phyloP scores from a whole-genome alignment of 2,113 vertebrate species.

The Lepus timidus region DNA sequence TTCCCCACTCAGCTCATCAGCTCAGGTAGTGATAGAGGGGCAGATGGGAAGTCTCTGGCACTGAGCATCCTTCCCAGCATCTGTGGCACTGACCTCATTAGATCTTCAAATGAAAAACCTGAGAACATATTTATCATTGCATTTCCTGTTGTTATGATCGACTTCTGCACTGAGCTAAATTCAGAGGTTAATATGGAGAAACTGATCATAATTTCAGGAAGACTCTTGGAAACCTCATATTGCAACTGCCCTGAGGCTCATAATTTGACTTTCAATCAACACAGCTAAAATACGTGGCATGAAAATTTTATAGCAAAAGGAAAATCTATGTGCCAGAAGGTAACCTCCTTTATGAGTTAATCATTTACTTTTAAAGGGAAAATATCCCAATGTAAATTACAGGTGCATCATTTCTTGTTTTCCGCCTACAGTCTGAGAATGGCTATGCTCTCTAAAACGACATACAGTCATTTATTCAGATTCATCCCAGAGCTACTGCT shows the following conservation, averaged over 20 bases:
- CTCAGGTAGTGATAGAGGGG: background rate
- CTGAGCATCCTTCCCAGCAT: background rate
- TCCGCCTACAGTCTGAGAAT: background rate
- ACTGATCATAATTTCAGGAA: constrained; percentile 61
- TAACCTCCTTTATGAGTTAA: constrained; percentile 62
- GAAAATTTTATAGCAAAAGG: constrained; percentile 75
- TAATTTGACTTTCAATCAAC: constrained; percentile 75
- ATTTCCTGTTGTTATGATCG: constrained; percentile 46
- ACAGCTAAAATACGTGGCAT: constrained; percentile 51
- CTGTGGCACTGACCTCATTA: constrained; percentile 14
- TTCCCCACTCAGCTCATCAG: background rate
- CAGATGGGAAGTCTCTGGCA: background rate
- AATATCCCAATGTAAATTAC: background rate
- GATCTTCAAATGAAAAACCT: constrained; percentile 22
- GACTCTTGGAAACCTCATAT: constrained; percentile 59
- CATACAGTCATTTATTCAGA: background rate
- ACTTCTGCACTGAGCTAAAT: constrained; percentile 42
- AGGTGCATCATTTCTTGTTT: background rate
- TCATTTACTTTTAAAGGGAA: constrained; percentile 48
- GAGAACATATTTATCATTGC: constrained; percentile 49
- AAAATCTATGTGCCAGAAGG: constrained; percentile 45
- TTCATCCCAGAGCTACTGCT: background rate
- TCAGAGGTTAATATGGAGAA: constrained; percentile 40
- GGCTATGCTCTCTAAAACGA: background rate
- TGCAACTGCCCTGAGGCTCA: constrained; percentile 58